phyloP scores from a whole-genome alignment of 2,888 invertebrate genomes.

The Cinara cedri region DNA sequence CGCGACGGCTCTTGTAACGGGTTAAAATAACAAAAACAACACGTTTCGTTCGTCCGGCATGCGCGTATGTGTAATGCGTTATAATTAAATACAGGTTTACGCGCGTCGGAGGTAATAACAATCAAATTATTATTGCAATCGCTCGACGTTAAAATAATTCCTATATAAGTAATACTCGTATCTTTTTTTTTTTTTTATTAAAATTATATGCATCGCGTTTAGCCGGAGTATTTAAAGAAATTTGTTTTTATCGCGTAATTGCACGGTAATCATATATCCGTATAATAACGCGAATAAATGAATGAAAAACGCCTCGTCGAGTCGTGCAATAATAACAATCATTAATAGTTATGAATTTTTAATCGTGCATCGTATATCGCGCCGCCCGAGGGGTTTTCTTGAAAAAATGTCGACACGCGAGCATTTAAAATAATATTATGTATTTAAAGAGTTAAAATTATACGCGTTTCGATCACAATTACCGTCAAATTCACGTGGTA shows the following conservation, averaged over 20 bases:
- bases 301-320: not conserved
- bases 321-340: not conserved
- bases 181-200: no score
- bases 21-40: no score
- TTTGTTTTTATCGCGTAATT: not conserved
- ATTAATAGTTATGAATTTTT: not conserved
- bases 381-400: no score
- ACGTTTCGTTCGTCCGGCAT: not conserved
- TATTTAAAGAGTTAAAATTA: no score
- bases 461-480: no score
- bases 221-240: not conserved
- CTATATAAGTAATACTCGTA: not conserved
- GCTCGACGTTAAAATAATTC: not conserved
- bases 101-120: slow-evolving; percentile 11
- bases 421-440: no score
- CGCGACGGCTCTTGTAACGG: not conserved
- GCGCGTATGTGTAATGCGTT: not conserved
- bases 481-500: no score
- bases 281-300: not conserved
- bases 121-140: slow-evolving; percentile 6
- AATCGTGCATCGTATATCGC: not conserved
- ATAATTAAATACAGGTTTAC: slow-evolving; percentile 34
- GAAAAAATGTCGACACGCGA: no score
- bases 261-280: not conserved
- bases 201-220: not conserved